Base-by-base conservation (phyloP, 2,888 invertebrate species). In the Orgyia antiqua region DNA sequence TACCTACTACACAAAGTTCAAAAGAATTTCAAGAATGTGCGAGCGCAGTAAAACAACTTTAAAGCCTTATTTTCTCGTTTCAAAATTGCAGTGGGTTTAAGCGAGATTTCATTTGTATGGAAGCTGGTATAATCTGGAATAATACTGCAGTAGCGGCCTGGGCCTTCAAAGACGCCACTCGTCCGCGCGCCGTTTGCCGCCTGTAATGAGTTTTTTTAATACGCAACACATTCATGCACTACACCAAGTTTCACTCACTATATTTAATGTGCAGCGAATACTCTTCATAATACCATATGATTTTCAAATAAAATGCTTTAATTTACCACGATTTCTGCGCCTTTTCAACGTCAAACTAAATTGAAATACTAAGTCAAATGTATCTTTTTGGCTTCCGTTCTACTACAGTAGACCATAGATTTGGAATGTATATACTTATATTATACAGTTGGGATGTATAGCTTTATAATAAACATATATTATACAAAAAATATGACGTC, bases 81-180 rank as follows among this genome's bases (percentile, higher is more conserved):
- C 79, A 66, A 83, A 84, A 83, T 78, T 83, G 84, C 83, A 82
- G 76, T 77, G 78, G 73, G 69, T 80, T 83, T 83, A 83, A 83
- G 82, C 74, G 82, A 82, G 83, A 82, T 83, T 84, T 86, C 83
- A 82, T 84, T 86, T 84, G 84, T 84, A 83, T 84, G 67, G 77
- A 71, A 79, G 75, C 78, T 65, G 73, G 75, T 65, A 83, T 86
- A 86, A 84, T 83, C 84, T 80, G 79, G 71, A 80, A 84, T 84
- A 83, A 86, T 86, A 76, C 80, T 68, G 76, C 79, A 74, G 73
- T 69, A 66, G 80, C 72, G 73, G 76, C 68, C 61, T 68, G 67
- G 71, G 76, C 77, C 78, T 74, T 83, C 84, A 84, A 84, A 84
- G 84, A 83, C 82, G 83, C 63, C 78, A 77, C 80, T 82, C 79